A percentile compares a stretch with the other conserved stretches of the same genome.
phyloP scores from a whole-genome alignment of 2,888 invertebrate genomes.

The Drosophila paramelanica region DNA sequence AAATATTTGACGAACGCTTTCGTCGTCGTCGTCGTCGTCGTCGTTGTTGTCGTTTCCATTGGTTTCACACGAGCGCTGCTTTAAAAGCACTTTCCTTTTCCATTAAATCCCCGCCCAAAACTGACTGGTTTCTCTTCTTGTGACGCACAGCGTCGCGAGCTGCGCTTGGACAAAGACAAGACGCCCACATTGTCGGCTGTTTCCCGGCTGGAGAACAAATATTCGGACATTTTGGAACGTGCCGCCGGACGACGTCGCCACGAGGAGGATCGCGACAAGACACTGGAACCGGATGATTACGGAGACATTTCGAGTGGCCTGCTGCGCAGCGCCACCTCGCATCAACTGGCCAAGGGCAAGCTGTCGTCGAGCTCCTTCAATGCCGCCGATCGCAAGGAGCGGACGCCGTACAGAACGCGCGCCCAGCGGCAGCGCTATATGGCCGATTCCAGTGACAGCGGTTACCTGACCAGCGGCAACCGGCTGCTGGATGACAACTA shows the following conservation, averaged over 20 bases:
- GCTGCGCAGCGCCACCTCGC: constrained; percentile 90
- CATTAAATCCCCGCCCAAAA: constrained; percentile 50
- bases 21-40: constrained; percentile 14
- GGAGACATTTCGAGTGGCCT: constrained; percentile 83
- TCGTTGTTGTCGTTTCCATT: constrained; percentile 62
- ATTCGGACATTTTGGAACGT: constrained; percentile 90
- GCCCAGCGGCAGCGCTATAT: constrained; percentile 80
- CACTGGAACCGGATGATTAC: constrained; percentile 87
- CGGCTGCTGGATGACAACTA: constrained; percentile 80
- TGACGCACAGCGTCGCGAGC: constrained; percentile 76
- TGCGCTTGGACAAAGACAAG: constrained; percentile 83
- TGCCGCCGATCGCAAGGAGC: constrained; percentile 86
- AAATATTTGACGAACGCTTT: constrained; percentile 42
- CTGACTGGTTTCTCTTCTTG: constrained; percentile 64
- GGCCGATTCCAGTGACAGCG: constrained; percentile 82
- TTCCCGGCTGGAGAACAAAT: constrained; percentile 91
- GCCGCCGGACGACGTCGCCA: constrained; percentile 87
- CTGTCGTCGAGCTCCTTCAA: constrained; percentile 86
- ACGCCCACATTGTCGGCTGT: constrained; percentile 86
- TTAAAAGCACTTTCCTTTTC: constrained; percentile 72
- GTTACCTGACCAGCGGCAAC: constrained; percentile 78
- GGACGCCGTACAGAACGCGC: constrained; percentile 83
- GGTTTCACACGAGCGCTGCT: constrained; percentile 77
- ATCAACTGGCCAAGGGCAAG: constrained; percentile 87
- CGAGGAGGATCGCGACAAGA: constrained; percentile 88